Evolutionary conservation across 1,140 invertebrate species (phyloP), one percentile per base, ranked within the genome.

Genomic region (Anoplophora glabripennis): DNA sequence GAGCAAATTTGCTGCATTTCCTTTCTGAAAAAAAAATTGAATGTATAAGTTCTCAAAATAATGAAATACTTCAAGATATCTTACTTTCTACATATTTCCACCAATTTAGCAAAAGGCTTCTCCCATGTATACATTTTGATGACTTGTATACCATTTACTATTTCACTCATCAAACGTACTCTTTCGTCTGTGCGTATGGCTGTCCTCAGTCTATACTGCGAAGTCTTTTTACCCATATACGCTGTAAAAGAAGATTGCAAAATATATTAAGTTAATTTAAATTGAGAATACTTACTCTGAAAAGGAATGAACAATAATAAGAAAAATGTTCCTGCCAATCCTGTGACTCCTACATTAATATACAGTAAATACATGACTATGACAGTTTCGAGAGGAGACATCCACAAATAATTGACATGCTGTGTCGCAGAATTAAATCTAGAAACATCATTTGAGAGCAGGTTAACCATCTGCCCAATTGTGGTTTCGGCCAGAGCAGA

Each of bases 51-150:
- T 17, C 3, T 18, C 15, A 18, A 9, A 15, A 10, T 4, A 2
- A 8, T 8, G 8, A 40, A 3, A 40, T 40, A 8, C 4, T 40
- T 40, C 90, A 93, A 0, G 86, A 84, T 68, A 92, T 92, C 90
- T 94, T 93, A 80, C 78, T 76, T 69, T 63, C 64, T 53, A 17
- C 48, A 53, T 15, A 36, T 36, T 44, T 57, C 53, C 18, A 70
- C 62, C 40, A 70, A 53, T 41, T 59, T 52, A 9, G 63, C 61
- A 42, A 70, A 70, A 0, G 89, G 88, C 44, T 85, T 82, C 72
- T 93, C 90, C 91, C 91, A 93, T 0, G 88, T 85, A 69, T 92
- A 93, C 90, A 95, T 93, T 77, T 96, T 96, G 33, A 76, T 76
- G 57, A 90, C 84, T 74, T 87, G 81, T 74, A 92, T 89, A 11